Conservation (phyloP, 2,888 invertebrate genomes). For the Lasioglossum oenotherae region DNA sequence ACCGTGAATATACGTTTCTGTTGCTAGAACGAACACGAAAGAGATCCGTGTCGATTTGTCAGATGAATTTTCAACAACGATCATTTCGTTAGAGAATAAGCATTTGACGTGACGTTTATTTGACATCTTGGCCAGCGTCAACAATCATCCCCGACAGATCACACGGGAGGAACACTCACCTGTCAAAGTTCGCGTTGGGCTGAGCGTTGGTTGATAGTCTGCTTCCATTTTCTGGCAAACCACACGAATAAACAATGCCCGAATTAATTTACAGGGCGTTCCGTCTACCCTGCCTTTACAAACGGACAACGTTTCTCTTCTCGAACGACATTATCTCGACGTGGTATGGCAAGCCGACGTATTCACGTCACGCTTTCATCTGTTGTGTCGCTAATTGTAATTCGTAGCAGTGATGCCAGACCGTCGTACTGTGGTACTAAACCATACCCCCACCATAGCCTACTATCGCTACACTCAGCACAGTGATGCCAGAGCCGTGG, state of each 20-base stretch:
- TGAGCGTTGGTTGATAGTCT: slow-evolving; percentile 82
- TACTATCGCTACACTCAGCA: too few species aligned
- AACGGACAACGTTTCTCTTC: slow-evolving; percentile 52
- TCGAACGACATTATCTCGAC: slow-evolving; percentile 64
- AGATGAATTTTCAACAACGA: slow-evolving; percentile 27
- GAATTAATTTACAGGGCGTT: slow-evolving; percentile 23
- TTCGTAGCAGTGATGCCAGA: too few species aligned
- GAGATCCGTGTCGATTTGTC: slow-evolving; percentile 25
- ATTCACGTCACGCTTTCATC: slow-evolving; percentile 79
- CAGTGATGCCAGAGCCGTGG: too few species aligned
- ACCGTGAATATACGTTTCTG: slow-evolving; percentile 30
- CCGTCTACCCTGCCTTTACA: slow-evolving; percentile 50
- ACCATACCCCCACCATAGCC: too few species aligned
- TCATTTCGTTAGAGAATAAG: slow-evolving; percentile 11
- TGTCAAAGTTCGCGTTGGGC: slow-evolving; percentile 83
- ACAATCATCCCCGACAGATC: slow-evolving; percentile 55
- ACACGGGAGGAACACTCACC: slow-evolving; percentile 70
- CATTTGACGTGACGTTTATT: slow-evolving; percentile 64
- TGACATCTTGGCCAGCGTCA: slow-evolving; percentile 64
- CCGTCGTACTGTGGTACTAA: too few species aligned
- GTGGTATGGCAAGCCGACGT: slow-evolving; percentile 57
- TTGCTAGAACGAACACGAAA: slow-evolving; percentile 30
- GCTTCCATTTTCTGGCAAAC: slow-evolving; percentile 80
- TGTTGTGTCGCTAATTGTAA: slow-evolving; percentile 67
- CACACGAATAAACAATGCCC: slow-evolving; percentile 41